Base-by-base conservation (phyloP, 2,888 invertebrate species). In the Creontiades dilutus region DNA sequence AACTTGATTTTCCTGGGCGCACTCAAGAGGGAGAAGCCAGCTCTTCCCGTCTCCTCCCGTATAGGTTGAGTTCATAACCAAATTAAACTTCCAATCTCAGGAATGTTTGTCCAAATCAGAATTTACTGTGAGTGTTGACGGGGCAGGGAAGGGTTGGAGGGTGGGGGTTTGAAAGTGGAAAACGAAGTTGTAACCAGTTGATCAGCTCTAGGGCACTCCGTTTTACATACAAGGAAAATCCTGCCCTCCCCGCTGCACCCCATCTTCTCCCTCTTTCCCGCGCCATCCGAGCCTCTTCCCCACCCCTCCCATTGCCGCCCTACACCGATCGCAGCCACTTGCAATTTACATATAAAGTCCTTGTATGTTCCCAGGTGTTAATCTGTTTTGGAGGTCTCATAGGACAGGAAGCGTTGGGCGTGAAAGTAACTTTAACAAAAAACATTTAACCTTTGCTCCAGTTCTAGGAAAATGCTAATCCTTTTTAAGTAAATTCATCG, bases 401-500 rank as follows among this genome's bases (percentile, higher is more conserved):
- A 48, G 52, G 82, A 52, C 48, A 47, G 19, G 82, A 48, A 47
- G 78, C 14, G 78, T 19, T 12, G 37, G 37, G 78, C 47, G 52
- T 52, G 14, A 52, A 23, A 52, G 82, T 27, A 82, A 52, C 52
- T 82, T 52, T 16, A 16, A 82, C 52, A 27, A 82, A 80, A 82
- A 82, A 82, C 82, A 82, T 82, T 82, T 82, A 82, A 82, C 52
- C 82, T 47, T 82, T 68, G 68, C 68, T 82, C n/a, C 82, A 52
- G 48, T 27, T 82, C 82, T 28, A 52, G 27, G 52, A 52, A 52
- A 82, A 82, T 52, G 82, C 82, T 82, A 82, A 82, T 82, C 82
- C 82, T 52, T 48, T 80, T 52, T 82, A 82, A 82, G 82, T 82
- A 82, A 82, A 82, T 82, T 82, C 52, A 82, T 82, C 82, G 55